These are phyloP conservation scores for Sebastes goodei DNA, from an alignment of 2,797 vertebrate genomes.

Conservation along the genomic window DNA sequence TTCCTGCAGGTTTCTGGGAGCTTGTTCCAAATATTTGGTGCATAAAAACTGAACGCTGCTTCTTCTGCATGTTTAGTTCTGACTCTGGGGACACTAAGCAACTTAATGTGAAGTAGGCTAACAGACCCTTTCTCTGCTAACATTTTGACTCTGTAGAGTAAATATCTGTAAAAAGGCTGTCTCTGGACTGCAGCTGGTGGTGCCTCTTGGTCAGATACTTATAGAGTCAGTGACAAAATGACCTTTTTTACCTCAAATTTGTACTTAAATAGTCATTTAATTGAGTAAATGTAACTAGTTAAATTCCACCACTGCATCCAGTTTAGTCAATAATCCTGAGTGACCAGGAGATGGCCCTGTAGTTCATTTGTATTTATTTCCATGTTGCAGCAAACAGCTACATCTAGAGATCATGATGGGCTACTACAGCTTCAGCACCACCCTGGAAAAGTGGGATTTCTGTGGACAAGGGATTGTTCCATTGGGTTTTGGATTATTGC, in stretches of 20 bases:
- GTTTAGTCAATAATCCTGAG: neutral
- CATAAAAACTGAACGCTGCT: too few species aligned
- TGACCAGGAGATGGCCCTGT: neutral
- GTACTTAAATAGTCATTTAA: neutral
- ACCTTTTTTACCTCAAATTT: neutral
- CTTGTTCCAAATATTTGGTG: too few species aligned
- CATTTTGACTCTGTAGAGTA: neutral
- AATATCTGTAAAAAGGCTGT: neutral
- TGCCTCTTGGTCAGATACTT: neutral
- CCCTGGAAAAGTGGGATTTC: too few species aligned
- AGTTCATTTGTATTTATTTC: neutral
- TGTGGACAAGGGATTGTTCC: too few species aligned
- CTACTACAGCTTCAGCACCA: neutral
- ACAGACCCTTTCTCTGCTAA: neutral
- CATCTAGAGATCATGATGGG: slow-evolving; percentile 4
- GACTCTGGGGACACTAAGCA: too few species aligned
- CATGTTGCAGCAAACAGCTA: neutral
- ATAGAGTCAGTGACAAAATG: neutral
- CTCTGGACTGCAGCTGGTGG: neutral
- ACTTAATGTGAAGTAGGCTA: neutral
- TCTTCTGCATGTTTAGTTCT: too few species aligned
- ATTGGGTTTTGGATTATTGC: too few species aligned
- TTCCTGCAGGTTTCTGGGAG: too few species aligned
- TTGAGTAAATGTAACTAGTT: neutral
- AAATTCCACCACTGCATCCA: neutral